phyloP scores from a whole-genome alignment of 1,140 invertebrate species.

The Agrypnia vestita region DNA sequence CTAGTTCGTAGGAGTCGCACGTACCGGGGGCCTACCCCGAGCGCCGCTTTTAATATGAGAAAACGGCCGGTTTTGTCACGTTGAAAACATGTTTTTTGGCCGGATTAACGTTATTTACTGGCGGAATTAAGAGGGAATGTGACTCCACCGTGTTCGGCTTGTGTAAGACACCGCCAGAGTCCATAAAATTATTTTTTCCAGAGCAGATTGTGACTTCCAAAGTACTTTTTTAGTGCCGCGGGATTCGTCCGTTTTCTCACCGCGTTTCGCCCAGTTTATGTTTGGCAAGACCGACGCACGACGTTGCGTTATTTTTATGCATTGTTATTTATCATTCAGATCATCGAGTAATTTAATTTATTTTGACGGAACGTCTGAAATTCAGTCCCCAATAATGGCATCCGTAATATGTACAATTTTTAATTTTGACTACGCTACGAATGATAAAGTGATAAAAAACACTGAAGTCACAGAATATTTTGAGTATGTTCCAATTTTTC shows the following conservation, averaged over 20 bases:
- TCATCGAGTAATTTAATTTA: too few relatives aligned
- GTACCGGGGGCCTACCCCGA: not conserved
- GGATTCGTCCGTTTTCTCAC: not conserved
- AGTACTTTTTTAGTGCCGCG: not conserved
- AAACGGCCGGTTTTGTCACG: conserved; percentile 5
- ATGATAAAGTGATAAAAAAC: too few relatives aligned
- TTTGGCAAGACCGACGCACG: too few relatives aligned
- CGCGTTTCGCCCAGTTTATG: too few relatives aligned
- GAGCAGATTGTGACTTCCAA: conserved; percentile 7
- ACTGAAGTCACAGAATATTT: too few relatives aligned
- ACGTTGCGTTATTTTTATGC: too few relatives aligned
- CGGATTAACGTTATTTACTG: conserved; percentile 35
- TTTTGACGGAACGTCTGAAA: too few relatives aligned
- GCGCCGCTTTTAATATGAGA: conserved; percentile 15
- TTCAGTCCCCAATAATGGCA: too few relatives aligned
- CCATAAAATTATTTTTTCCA: conserved; percentile 24
- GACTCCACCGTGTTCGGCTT: not conserved
- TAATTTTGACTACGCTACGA: too few relatives aligned
- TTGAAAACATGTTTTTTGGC: conserved; percentile 32
- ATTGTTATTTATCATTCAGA: too few relatives aligned
- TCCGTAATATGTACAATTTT: too few relatives aligned
- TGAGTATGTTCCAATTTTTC: too few relatives aligned
- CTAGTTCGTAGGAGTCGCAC: not conserved
- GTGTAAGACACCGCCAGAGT: conserved; percentile 7
- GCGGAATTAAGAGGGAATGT: conserved; percentile 20